A percentile compares a stretch with the other conserved stretches of the same genome.
These are phyloP conservation scores for Podargus strigoides DNA, from an alignment of 2,797 vertebrate genomes.

Conservation along the genomic window DNA sequence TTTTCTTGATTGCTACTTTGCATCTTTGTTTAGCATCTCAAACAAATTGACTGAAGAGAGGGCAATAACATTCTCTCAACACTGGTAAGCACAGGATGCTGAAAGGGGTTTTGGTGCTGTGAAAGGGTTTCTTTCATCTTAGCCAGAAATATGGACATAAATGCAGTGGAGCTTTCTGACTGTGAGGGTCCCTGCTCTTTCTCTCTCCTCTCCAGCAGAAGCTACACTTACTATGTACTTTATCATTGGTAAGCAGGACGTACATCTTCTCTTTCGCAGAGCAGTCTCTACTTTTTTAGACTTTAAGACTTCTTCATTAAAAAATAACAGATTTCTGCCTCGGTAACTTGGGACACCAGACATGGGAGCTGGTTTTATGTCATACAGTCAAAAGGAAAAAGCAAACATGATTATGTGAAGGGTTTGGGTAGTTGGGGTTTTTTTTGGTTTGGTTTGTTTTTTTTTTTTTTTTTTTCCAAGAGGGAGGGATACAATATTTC, in stretches of 20 bases:
- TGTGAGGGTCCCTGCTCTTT: not conserved
- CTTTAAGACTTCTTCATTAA: not conserved
- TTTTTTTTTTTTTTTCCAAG: not conserved
- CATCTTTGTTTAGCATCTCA: not conserved
- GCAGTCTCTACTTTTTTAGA: not conserved
- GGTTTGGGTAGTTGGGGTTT: not conserved
- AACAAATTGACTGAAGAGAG: not conserved
- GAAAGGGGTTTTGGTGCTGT: not conserved
- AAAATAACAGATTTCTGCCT: not conserved
- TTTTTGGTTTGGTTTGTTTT: not conserved
- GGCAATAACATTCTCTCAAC: not conserved
- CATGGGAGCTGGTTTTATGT: conserved; percentile 3
- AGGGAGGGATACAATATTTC: conserved; percentile 21
- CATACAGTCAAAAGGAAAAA: not conserved
- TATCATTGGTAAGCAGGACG: not conserved
- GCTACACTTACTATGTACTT: not conserved
- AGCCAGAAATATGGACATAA: not conserved
- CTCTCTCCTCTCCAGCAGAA: not conserved
- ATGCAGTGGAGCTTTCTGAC: not conserved
- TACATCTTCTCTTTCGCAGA: not conserved
- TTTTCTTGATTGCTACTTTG: not conserved
- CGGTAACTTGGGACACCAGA: not conserved
- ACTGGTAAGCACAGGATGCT: not conserved
- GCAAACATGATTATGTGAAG: not conserved
- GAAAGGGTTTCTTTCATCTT: not conserved